Evolutionary conservation across 2,113 vertebrate genomes (phyloP), one percentile per base, ranked within the genome.

Genomic region (Promerops cafer): DNA sequence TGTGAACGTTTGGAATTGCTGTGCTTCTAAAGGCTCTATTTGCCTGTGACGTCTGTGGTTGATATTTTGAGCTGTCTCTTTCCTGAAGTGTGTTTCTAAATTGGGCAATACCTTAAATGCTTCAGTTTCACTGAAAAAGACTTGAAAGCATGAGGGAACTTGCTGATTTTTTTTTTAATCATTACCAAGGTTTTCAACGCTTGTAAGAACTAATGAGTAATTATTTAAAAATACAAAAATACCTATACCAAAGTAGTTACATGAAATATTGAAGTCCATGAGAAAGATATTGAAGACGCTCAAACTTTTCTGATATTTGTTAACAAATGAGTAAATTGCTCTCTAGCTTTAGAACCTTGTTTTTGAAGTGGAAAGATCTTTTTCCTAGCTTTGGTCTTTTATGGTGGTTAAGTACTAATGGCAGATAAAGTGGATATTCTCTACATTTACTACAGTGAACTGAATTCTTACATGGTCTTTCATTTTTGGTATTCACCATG

Each of bases 71-170:
- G 78, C 75, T 71, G 57, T 60, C 40, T 83, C n/a, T 60, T 91
- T 91, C 45, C 81, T 89, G 50, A 54, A 89, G 56, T 78, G 13
- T 65, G 56, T 94, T 96, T 81, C 93, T 93, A 91, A 91, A 93
- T 93, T 84, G 33, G n/a, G 69, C n/a, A 59, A 6, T 87, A 87
- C 47, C 72, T 94, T 81, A 42, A 78, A 54, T 70, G 33, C 44
- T 91, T 87, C 35, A 42, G 42, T 87, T 83, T 92, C 49, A 20
- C 56, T 52, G 26, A 72, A 57, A 77, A 13, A 56, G 40, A 28
- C 49, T 84, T 84, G 56, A 82, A 91, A 47, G 35, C 16, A 4
- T 44, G n/a, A 61, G 17, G 42, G 8, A 89, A 15, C 11, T 56
- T 75, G 30, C 7, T 30, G 37, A 4, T 42, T 39, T 49, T 45